Conservation (phyloP, 2,888 invertebrate genomes). For the Caenorhabditis sp. region DNA sequence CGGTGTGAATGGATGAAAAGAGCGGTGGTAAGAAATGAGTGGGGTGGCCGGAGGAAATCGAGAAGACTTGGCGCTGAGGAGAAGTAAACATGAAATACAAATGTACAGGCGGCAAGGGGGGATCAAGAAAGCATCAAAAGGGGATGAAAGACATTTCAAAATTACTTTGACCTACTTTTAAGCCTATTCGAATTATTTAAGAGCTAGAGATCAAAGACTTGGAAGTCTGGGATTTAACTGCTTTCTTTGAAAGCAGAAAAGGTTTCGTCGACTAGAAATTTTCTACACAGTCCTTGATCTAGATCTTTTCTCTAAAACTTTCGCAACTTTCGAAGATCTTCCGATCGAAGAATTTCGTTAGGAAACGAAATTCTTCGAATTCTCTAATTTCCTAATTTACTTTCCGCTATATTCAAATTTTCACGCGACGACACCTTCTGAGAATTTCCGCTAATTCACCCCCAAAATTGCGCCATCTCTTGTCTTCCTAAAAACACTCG, state of each 20-base stretch:
- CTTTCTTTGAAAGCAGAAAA: no score
- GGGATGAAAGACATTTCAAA: conserved; percentile 4
- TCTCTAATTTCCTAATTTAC: conserved; percentile 32
- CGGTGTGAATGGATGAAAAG: conserved; percentile 52
- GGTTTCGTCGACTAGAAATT: not conserved
- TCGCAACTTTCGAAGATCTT: conserved; percentile 21
- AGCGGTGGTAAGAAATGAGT: conserved; percentile 28
- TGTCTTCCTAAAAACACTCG: conserved; percentile 7
- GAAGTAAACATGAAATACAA: conserved; percentile 56
- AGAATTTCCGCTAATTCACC: conserved; percentile 52
- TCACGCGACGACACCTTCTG: conserved; percentile 10
- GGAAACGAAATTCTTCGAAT: conserved; percentile 34
- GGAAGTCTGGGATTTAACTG: no score
- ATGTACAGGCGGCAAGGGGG: conserved; percentile 44
- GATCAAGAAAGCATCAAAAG: conserved; percentile 58
- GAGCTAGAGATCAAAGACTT: not conserved
- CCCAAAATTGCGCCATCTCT: conserved; percentile 55
- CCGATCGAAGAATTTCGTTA: conserved; percentile 9
- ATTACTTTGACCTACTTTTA: conserved; percentile 49
- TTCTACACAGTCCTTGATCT: not conserved
- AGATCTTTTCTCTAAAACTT: not conserved
- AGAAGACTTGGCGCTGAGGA: conserved; percentile 56
- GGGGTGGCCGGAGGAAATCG: conserved; percentile 28
- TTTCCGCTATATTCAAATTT: conserved; percentile 54
- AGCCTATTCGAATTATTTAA: not conserved